phyloP scores from a whole-genome alignment of 2,797 vertebrate species.

The Brachymystax lenok region DNA sequence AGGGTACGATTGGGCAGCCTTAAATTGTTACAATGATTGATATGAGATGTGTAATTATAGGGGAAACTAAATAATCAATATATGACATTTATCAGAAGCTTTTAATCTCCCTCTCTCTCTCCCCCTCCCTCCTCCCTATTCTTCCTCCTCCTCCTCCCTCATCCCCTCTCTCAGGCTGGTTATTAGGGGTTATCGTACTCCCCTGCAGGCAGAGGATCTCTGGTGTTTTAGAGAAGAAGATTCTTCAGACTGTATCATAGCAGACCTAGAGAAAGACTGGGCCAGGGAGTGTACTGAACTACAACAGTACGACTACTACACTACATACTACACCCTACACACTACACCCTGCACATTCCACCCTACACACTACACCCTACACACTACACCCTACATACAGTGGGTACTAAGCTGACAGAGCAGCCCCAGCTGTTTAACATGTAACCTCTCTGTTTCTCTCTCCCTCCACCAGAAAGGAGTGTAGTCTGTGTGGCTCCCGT shows the following conservation, averaged over 20 bases:
- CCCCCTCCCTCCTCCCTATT: too few species aligned
- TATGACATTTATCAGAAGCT: too few species aligned
- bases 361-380: too few species aligned
- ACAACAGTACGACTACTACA: constrained; percentile 63
- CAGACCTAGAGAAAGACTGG: constrained; percentile 76
- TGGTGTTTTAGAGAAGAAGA: constrained; percentile 81
- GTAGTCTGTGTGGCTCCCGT: background rate
- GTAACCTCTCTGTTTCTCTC: background rate
- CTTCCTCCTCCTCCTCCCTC: too few species aligned
- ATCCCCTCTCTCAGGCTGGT: constrained; percentile 68
- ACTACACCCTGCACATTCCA: too few species aligned
- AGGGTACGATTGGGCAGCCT: constrained; percentile 66
- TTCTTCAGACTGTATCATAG: constrained; percentile 75
- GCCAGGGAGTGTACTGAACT: constrained; percentile 33
- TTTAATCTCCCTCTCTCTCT: too few species aligned
- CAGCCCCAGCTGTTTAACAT: too few species aligned
- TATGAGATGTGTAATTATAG: too few species aligned
- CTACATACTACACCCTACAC: too few species aligned
- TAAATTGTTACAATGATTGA: too few species aligned
- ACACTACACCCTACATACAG: background rate
- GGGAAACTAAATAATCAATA: too few species aligned
- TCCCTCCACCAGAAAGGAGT: background rate
- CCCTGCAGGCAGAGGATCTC: constrained; percentile 73
- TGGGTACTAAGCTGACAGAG: too few species aligned
- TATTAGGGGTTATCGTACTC: constrained; percentile 71